These are phyloP conservation scores for Chitala chitala DNA, from an alignment of 2,113 vertebrate species.

Conservation along the genomic window DNA sequence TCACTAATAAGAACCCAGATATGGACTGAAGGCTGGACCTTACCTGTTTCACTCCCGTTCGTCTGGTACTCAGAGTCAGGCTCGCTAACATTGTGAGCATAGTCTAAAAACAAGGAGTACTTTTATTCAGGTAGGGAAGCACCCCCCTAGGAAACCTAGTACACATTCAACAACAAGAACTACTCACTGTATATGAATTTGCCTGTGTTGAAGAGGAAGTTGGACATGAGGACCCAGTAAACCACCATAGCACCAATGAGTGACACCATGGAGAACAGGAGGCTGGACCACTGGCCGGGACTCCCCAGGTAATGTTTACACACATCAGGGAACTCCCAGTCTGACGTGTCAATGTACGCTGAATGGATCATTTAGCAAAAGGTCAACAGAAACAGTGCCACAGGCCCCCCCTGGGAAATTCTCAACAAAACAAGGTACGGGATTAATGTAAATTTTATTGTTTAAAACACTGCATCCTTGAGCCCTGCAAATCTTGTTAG, in stretches of 20 bases:
- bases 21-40: slow-evolving; percentile 27
- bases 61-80: slow-evolving; percentile 75
- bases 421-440: neutral
- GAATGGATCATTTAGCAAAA: too few relatives aligned
- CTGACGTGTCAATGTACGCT: slow-evolving; percentile 74
- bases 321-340: slow-evolving; percentile 94
- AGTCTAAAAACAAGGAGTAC: slow-evolving; percentile 60
- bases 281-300: slow-evolving; percentile 87
- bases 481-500: too few relatives aligned
- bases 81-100: slow-evolving; percentile 72
- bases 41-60: slow-evolving; percentile 81
- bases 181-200: slow-evolving; percentile 92
- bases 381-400: neutral
- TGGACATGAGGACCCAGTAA: slow-evolving; percentile 99
- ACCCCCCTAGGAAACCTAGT: neutral
- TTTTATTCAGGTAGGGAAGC: neutral
- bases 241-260: slow-evolving; percentile 94
- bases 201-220: slow-evolving; percentile 92
- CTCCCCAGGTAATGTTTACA: slow-evolving; percentile 90
- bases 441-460: neutral
- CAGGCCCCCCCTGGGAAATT: neutral
- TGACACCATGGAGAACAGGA: slow-evolving; percentile 88
- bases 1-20: too few relatives aligned
- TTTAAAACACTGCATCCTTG: too few relatives aligned
- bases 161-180: neutral